Evolutionary conservation across 2,113 vertebrate genomes (phyloP).

Genomic region (Serranochromis macrocephalus): DNA sequence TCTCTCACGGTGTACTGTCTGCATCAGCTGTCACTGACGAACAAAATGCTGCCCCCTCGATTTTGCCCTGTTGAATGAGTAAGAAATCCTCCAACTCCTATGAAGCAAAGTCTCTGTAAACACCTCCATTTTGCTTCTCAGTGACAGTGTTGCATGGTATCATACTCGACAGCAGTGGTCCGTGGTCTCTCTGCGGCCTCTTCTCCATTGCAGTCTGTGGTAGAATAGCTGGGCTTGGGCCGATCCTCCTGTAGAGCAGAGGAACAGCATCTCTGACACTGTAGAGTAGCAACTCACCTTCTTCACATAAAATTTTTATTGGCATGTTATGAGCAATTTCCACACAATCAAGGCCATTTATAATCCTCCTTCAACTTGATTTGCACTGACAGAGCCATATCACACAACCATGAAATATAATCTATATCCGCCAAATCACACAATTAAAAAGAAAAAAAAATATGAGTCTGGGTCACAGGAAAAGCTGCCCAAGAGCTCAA

Average conservation of each 20-base stretch:
- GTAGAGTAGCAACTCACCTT: not conserved
- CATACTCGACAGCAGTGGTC: not conserved
- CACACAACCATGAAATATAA: not conserved
- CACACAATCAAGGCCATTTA: not conserved
- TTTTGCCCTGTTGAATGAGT: not conserved
- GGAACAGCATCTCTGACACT: not conserved
- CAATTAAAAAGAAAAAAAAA: not conserved
- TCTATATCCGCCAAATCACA: not conserved
- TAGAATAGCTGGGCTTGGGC: not conserved
- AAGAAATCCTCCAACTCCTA: not conserved
- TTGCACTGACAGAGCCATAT: not conserved
- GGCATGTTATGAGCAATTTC: not conserved
- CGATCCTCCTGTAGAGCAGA: not conserved
- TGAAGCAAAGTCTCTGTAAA: not conserved
- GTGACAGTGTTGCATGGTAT: not conserved
- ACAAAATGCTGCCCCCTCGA: not conserved
- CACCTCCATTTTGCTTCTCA: not conserved
- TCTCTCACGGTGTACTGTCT: not conserved
- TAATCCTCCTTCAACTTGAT: not conserved
- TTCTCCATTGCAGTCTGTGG: not conserved
- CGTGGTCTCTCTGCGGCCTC: not conserved
- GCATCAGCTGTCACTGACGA: not conserved
- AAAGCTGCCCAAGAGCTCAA: not conserved
- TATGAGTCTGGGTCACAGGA: not conserved
- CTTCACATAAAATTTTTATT: not conserved